A percentile compares a stretch with the other conserved stretches of the same genome.
Conservation (phyloP, 2,797 vertebrate genomes). For the Anguilla marmorata region DNA sequence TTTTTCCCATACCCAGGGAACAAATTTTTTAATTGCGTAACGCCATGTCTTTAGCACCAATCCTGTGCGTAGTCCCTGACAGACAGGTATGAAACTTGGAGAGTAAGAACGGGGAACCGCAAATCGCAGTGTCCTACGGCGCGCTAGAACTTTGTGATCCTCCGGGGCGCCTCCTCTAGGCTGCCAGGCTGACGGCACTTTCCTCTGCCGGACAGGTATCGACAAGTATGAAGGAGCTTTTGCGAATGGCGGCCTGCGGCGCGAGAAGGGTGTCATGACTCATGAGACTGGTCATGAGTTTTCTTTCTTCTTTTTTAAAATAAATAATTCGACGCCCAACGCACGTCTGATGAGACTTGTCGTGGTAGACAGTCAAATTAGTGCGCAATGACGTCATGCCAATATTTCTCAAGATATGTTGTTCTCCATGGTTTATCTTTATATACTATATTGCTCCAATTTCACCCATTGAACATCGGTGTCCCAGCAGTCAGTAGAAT, state of each 20-base stretch:
- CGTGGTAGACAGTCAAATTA: neutral
- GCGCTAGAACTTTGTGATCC: neutral
- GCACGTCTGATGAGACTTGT: neutral
- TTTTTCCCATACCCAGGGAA: neutral
- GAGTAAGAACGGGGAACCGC: neutral
- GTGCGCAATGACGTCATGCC: neutral
- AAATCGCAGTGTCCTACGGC: conserved; percentile 4
- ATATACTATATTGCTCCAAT: neutral
- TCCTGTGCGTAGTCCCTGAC: neutral
- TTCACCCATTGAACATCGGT: neutral
- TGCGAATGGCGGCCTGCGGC: neutral
- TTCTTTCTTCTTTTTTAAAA: neutral
- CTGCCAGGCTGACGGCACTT: conserved; percentile 10
- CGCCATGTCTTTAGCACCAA: neutral
- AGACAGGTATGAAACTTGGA: conserved; percentile 19
- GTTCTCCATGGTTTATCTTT: neutral
- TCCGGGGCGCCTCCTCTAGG: neutral
- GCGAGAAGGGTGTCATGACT: neutral
- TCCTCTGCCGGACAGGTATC: conserved; percentile 17
- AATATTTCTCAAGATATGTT: neutral
- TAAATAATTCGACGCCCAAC: too few relatives aligned
- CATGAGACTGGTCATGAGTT: neutral
- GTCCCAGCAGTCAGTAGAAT: neutral
- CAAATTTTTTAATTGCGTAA: neutral
- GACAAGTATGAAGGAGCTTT: conserved; percentile 22